These are phyloP conservation scores for Lophotis ruficrista DNA, from an alignment of 2,113 vertebrate species.

Conservation along the genomic window DNA sequence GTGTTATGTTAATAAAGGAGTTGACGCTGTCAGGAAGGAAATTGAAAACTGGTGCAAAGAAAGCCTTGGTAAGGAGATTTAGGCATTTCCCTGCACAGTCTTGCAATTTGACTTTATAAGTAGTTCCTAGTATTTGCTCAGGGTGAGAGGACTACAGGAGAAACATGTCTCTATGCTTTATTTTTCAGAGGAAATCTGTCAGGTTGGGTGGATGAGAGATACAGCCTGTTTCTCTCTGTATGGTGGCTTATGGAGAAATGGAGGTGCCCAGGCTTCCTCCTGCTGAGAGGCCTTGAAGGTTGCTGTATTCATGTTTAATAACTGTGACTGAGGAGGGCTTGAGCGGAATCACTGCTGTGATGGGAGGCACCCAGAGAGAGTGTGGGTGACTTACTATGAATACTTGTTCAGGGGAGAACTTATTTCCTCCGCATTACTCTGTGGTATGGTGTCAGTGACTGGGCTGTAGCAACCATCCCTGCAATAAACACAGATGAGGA, in stretches of 20 bases:
- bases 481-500: neutral
- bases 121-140: neutral
- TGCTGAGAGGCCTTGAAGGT: neutral
- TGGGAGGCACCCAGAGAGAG: neutral
- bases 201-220: neutral
- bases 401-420: neutral
- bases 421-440: neutral
- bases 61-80: neutral
- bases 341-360: neutral
- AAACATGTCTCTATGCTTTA: neutral
- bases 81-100: neutral
- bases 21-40: neutral
- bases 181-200: neutral
- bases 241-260: neutral
- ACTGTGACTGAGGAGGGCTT: neutral
- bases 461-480: neutral
- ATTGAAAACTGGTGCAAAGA: neutral
- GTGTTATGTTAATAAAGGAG: neutral
- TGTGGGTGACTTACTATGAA: neutral
- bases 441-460: neutral
- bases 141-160: neutral
- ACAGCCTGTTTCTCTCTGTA: neutral
- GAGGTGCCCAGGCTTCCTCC: neutral
- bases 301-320: neutral
- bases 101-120: neutral